Evolutionary conservation across 2,888 invertebrate species (phyloP).

Genomic region (Pristionchus fissidentatus): DNA sequence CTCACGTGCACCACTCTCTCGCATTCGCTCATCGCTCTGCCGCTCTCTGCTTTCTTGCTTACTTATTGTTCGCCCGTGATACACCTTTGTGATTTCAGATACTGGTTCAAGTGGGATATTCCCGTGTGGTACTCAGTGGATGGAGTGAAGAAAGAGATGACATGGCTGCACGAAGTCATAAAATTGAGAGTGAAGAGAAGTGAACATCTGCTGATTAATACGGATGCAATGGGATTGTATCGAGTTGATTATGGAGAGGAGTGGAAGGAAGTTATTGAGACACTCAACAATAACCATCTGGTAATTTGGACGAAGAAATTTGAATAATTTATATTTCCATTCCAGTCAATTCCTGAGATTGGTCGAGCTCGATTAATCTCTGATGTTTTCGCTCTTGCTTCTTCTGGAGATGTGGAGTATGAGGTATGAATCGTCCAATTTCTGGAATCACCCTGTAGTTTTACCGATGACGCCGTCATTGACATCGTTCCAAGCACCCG

Average conservation of each 20-base stretch:
- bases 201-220: conserved; percentile 67
- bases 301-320: conserved; percentile 41
- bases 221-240: conserved; percentile 71
- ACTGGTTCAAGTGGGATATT: conserved; percentile 71
- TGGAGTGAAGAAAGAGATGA: conserved; percentile 45
- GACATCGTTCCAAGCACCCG: background rate
- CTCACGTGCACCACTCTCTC: background rate
- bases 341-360: conserved; percentile 47
- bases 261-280: conserved; percentile 64
- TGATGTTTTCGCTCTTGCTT: conserved; percentile 82
- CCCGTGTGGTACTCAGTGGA: conserved; percentile 69
- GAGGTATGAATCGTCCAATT: conserved; percentile 55
- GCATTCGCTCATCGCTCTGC: background rate
- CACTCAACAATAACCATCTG: conserved; percentile 62
- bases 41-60: background rate
- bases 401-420: conserved; percentile 81
- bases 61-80: background rate
- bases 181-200: conserved; percentile 40
- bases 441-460: background rate
- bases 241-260: conserved; percentile 70
- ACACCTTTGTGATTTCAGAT: conserved; percentile 56
- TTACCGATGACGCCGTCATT: background rate
- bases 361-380: conserved; percentile 85
- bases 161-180: conserved; percentile 42
- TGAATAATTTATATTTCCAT: background rate